Evolutionary conservation across 2,113 vertebrate genomes (phyloP), one percentile per base, ranked within the genome.

Genomic region (Lethenteron reissneri): DNA sequence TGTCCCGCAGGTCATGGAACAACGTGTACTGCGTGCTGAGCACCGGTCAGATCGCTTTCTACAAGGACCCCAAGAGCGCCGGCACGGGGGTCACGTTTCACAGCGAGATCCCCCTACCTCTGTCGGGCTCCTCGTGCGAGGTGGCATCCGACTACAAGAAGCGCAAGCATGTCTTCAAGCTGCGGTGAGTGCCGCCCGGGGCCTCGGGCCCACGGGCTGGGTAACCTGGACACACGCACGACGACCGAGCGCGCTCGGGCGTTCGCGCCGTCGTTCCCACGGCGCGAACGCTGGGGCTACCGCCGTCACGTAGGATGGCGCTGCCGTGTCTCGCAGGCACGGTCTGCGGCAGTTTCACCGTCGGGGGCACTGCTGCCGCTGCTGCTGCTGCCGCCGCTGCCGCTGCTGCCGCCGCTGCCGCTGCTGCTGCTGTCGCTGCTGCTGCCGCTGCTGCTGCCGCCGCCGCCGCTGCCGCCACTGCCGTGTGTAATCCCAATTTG

Each of bases 91-190:
- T 81, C 73, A 85, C 88, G 1, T 92, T 83, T 76, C 92, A 95
- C 0, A 89, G 88, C 0, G 91, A 96, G 79, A 84, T 87, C 58
- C 87, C 90, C 6, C 74, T 96, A 78, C 74, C 76, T 11, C 84
- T 99, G 71, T 75, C 72, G 57, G 83, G 83, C 0, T 89, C 87
- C 73, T 78, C 76, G 79, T 95, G 89, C 64, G 88, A 99, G 79
- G 77, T 86, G 25, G 85, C 91, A 2, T 73, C 77, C 2, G 88
- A 81, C 79, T 97, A 96, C 78, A 97, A 96, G 83, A 99, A 95
- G 76, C 95, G 88, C 83, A 97, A 95, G 72, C 85, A 92, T 0
- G 88, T 99, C 62, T 86, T 88, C 78, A 96, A 88, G 77, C 82
- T 99, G 75, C 81, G 85, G 92, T 97, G 76, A 81, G 82, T 72